Base-by-base conservation (phyloP, 2,113 vertebrate genomes). In the Colinus virginianus region DNA sequence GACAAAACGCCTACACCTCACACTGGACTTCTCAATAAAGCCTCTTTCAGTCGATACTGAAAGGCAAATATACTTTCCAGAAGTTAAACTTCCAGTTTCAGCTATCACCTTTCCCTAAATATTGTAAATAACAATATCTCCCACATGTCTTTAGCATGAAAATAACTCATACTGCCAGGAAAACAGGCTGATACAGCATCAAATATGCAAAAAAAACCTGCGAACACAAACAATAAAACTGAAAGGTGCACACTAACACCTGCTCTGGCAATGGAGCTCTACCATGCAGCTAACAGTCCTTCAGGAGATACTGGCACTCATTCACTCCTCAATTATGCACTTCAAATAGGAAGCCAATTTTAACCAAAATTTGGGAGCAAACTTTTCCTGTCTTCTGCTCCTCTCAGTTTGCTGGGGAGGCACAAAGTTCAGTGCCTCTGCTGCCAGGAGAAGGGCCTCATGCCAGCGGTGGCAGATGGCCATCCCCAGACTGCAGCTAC, bases 221-320 rank as follows among this genome's bases (percentile, higher is more conserved):
- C 62, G 72, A 92, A 81, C 53, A 88, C 53, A 78, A 84, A 92
- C n/a, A 84, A 66, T 36, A 72, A 53, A 89, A 89, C 64, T 70
- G 78, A 40, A 38, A 53, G 21, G 7, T 62, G 25, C 12, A 5
- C 0, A 26, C 6, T 28, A 81, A 67, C 87, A 88, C 28, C 69
- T 86, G 43, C 42, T 77, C 38, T 53, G 86, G 62, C 69, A 72
- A 13, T 1, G 0, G 59, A 26, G 18, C 22, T 40, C 49, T 80
- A 5, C 42, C 18, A 28, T 3, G 63, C 49, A 67, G 61, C 34
- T 42, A 82, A 28, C 5, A 55, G 6, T 9, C 28, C 26, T 56
- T 34, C 48, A 18, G 12, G 25, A 49, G 23, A n/a, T 23, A 11
- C 17, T 7, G 25, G 34, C 17, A 12, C 12, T 67, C 42, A 4